A percentile compares a stretch with the other conserved stretches of the same genome.
These are phyloP conservation scores for Melinopterus prodromus DNA, from an alignment of 2,888 invertebrate genomes.

Conservation along the genomic window DNA sequence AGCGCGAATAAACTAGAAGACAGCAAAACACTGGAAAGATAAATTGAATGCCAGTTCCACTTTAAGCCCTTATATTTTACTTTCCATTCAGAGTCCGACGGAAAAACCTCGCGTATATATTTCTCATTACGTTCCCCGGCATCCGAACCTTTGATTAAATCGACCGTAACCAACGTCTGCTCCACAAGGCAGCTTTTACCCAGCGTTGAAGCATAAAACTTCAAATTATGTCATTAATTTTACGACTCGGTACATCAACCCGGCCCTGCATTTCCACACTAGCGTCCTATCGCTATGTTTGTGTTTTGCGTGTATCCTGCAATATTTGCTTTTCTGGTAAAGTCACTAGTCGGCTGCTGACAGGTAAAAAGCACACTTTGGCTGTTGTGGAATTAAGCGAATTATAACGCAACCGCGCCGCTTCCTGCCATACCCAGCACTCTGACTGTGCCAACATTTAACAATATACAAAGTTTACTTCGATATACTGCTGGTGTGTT, in stretches of 20 bases:
- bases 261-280: not conserved
- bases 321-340: not conserved
- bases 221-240: conserved; percentile 4
- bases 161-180: not conserved
- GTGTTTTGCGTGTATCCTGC: not conserved
- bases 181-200: not conserved
- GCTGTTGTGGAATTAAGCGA: not conserved
- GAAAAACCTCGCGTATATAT: not conserved
- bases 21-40: not conserved
- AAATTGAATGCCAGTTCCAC: not conserved
- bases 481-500: not conserved
- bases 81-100: not conserved
- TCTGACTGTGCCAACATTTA: not conserved
- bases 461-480: not conserved
- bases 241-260: not conserved
- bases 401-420: not conserved
- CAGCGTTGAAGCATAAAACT: not conserved
- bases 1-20: not conserved
- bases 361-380: not conserved
- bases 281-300: not conserved
- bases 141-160: not conserved
- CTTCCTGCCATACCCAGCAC: not conserved
- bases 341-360: not conserved
- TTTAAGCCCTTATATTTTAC: not conserved
- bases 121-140: not conserved